A percentile compares a stretch with the other conserved stretches of the same genome.
These are phyloP conservation scores for Ophthalmotilapia sp. DNA, from an alignment of 2,113 vertebrate species.

Conservation along the genomic window DNA sequence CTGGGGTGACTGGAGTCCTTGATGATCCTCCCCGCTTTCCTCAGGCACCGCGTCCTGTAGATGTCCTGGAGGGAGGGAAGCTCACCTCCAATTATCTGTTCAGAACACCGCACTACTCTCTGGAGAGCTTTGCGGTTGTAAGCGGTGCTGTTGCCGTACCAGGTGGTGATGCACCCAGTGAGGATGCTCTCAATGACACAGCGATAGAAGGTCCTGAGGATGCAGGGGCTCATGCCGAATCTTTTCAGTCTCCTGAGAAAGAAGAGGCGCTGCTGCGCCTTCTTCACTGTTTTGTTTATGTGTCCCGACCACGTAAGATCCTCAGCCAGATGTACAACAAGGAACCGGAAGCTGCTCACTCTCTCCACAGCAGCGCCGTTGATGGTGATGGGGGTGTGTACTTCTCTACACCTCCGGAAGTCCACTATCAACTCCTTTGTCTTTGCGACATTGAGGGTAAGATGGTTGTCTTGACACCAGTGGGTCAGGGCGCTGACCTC, in stretches of 20 bases:
- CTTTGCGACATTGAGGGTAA: fast-evolving
- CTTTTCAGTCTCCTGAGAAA: background rate
- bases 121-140: background rate
- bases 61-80: fast-evolving
- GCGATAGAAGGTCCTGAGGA: background rate
- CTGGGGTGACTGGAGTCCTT: too few species aligned
- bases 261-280: fast-evolving
- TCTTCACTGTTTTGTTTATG: background rate
- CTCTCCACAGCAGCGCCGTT: fast-evolving
- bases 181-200: background rate
- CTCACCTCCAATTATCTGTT: fast-evolving
- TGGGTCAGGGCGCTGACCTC: background rate
- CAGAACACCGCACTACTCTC: fast-evolving
- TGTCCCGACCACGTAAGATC: fast-evolving
- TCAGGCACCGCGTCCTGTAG: too few species aligned
- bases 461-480: background rate
- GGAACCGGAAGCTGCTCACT: background rate
- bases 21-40: too few species aligned
- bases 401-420: background rate
- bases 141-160: fast-evolving
- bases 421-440: background rate
- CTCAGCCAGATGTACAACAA: background rate
- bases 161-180: background rate
- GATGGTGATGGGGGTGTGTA: background rate
- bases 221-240: fast-evolving